phyloP scores from a whole-genome alignment of 2,113 vertebrate genomes.

The Ovibos moschatus region DNA sequence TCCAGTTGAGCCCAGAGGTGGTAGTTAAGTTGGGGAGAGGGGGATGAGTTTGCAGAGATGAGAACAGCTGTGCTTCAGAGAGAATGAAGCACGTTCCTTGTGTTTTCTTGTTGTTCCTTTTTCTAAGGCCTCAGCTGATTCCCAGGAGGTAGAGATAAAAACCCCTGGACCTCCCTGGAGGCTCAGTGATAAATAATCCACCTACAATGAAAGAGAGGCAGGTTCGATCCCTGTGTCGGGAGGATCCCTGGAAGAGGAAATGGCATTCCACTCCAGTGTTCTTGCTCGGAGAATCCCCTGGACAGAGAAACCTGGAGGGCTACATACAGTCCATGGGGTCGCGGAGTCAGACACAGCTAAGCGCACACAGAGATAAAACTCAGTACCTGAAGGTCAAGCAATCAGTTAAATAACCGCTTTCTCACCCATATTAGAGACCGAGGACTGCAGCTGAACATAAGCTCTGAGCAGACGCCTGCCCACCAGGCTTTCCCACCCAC shows the following conservation, averaged over 20 bases:
- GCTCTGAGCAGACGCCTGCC: neutral
- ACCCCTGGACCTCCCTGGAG: neutral
- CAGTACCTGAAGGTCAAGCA: constrained; percentile 67
- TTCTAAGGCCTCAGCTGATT: constrained; percentile 52
- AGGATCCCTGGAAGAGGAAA: neutral
- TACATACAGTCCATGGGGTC: neutral
- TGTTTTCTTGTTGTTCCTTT: neutral
- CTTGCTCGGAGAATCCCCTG: neutral
- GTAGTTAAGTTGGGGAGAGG: neutral
- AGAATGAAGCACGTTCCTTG: constrained; percentile 55
- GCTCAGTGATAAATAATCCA: neutral
- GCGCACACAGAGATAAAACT: constrained; percentile 49
- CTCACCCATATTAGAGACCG: constrained; percentile 61
- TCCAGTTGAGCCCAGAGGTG: constrained; percentile 19
- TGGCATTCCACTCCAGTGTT: neutral
- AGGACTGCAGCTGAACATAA: constrained; percentile 41
- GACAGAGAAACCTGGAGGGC: neutral
- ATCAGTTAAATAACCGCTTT: constrained; percentile 51
- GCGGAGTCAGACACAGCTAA: neutral
- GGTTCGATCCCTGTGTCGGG: neutral
- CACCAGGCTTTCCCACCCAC: neutral
- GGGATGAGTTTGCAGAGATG: constrained; percentile 67
- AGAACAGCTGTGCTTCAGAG: constrained; percentile 64
- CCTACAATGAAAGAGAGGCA: neutral
- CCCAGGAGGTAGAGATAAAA: constrained; percentile 27